These are phyloP conservation scores for Parotocinclus haroldoi DNA, from an alignment of 2,797 vertebrate genomes.

Conservation along the genomic window DNA sequence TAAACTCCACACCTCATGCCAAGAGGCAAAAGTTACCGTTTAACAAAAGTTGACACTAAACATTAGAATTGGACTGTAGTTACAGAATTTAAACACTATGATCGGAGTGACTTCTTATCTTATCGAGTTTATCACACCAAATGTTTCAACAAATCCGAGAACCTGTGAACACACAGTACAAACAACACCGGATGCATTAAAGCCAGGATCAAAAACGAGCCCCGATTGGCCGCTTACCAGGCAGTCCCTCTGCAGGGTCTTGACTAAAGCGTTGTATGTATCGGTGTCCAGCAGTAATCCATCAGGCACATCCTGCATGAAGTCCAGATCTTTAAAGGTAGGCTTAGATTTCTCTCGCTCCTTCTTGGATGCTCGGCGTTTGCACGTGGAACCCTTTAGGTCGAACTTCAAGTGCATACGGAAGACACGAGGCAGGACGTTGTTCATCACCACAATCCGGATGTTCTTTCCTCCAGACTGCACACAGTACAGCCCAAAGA, in stretches of 20 bases:
- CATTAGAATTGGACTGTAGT: too few relatives aligned
- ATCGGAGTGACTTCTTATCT: too few relatives aligned
- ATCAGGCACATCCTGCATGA: conserved; percentile 86
- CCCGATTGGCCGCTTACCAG: too few relatives aligned
- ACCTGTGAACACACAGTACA: too few relatives aligned
- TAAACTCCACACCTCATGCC: too few relatives aligned
- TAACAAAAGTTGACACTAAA: too few relatives aligned
- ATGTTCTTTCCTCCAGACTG: conserved; percentile 97
- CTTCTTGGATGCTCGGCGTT: conserved; percentile 91
- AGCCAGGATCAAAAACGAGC: too few relatives aligned
- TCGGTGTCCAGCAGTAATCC: conserved; percentile 88
- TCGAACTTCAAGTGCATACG: conserved; percentile 97
- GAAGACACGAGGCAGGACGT: conserved; percentile 87
- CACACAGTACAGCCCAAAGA: conserved; percentile 94
- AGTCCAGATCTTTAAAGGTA: conserved; percentile 94
- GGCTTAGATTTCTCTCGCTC: conserved; percentile 90
- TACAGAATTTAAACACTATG: too few relatives aligned
- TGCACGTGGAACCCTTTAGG: conserved; percentile 94
- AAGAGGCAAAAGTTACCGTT: too few relatives aligned
- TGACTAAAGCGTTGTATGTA: conserved; percentile 84
- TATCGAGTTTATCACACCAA: too few relatives aligned
- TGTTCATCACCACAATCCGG: conserved; percentile 94
- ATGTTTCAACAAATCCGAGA: too few relatives aligned
- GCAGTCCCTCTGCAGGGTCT: conserved; percentile 92
- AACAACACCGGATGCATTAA: too few relatives aligned